phyloP scores from a whole-genome alignment of 2,888 invertebrate genomes.

The Pterostichus niger region DNA sequence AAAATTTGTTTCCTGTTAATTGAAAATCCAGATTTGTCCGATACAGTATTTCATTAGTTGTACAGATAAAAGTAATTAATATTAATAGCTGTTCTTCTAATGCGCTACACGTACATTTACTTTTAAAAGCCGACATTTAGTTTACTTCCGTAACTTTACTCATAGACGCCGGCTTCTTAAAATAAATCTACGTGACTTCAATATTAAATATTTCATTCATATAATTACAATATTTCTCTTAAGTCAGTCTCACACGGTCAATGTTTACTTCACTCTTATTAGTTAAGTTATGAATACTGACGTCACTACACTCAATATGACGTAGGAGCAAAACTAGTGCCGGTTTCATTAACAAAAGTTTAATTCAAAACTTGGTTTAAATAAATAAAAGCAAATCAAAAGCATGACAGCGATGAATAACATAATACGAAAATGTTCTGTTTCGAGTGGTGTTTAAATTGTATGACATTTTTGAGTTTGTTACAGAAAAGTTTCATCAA shows the following conservation, averaged over 20 bases:
- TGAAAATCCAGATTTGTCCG: conserved; percentile 38
- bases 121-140: conserved; percentile 59
- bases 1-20: conserved; percentile 35
- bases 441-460: too few relatives aligned
- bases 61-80: conserved; percentile 44
- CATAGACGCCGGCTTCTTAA: conserved; percentile 57
- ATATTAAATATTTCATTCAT: neutral
- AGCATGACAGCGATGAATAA: too few relatives aligned
- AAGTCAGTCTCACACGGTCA: too few relatives aligned
- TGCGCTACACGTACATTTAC: conserved; percentile 55
- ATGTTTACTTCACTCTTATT: too few relatives aligned
- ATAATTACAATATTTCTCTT: conserved; percentile 27
- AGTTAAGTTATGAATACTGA: too few relatives aligned
- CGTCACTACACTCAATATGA: too few relatives aligned
- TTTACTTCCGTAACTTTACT: conserved; percentile 56
- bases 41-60: conserved; percentile 40
- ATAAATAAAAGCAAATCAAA: too few relatives aligned
- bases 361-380: too few relatives aligned
- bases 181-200: conserved; percentile 57
- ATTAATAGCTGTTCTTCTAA: conserved; percentile 47
- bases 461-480: too few relatives aligned
- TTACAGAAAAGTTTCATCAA: neutral
- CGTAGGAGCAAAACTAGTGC: too few relatives aligned
- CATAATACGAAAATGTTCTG: too few relatives aligned
- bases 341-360: too few relatives aligned